Base-by-base conservation (phyloP, 2,113 vertebrate species). In the Atherinomorus stipes region DNA sequence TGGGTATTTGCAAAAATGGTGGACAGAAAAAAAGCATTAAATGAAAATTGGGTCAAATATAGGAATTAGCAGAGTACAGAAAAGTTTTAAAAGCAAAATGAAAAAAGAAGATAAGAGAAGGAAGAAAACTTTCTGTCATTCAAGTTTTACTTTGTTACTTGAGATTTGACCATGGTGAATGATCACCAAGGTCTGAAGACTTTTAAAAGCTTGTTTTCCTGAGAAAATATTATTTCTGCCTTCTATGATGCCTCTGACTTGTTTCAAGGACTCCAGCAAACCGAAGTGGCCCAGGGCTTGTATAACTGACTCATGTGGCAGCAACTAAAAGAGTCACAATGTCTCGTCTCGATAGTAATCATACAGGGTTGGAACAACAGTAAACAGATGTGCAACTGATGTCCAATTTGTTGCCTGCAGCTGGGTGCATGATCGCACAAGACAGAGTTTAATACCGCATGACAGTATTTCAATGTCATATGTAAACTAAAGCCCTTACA, bases 1-100 rank as follows among this genome's bases (percentile, higher is more conserved):
- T 74, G 79, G 75, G 53, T 73, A 81, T 84, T 87, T 85, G 57
- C 4, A 49, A 65, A 63, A 75, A 28, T 15, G 59, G 37, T 50
- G 13, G 13, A 50, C 13, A 25, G 58, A 25, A 57, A 63, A 74
- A 47, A 53, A 22, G 51, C 4, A 53, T 71, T 69, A 76, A 65
- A 73, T 8, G n/a, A 50, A 3, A 19, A 60, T 9, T 23, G 37
- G 22, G 11, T 25, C 26, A 54, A 76, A 85, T 78, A 81, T 60
- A 21, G 47, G 67, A 26, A 66, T 8, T 7, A 34, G 28, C 28
- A 28, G 31, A 34, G 8, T 5, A 34, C 31, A 34, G 31, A 34
- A 34, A 34, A 34, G 31, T 9, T 34, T 34, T 34, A 34, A 7
- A n/a, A n/a, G n/a, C n/a, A n/a, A n/a, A n/a, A n/a, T n/a, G n/a